Evolutionary conservation across 1,140 invertebrate species (phyloP).

Genomic region (Euura saliciscinereae): DNA sequence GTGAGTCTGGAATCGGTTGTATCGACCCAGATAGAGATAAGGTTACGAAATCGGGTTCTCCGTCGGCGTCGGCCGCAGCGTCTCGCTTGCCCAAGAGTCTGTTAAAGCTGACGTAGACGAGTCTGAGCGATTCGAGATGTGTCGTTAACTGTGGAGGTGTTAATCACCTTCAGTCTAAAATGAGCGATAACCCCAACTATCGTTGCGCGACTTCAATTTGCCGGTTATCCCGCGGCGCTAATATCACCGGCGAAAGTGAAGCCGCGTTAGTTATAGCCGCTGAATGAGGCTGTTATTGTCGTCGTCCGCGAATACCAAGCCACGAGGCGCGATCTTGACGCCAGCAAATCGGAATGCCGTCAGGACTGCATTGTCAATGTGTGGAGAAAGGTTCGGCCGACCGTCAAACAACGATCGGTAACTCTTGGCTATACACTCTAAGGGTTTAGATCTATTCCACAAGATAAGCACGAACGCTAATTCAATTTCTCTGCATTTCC

Average conservation of each 20-base stretch:
- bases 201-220: neutral
- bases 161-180: neutral
- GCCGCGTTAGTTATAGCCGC: neutral
- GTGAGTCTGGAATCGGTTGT: neutral
- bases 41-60: neutral
- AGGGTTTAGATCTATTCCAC: too few relatives aligned
- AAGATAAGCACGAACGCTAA: too few relatives aligned
- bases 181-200: neutral
- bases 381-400: too few relatives aligned
- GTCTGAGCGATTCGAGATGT: neutral
- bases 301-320: constrained; percentile 42
- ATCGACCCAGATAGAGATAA: neutral
- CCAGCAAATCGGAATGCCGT: constrained; percentile 24
- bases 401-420: too few relatives aligned
- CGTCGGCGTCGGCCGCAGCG: neutral
- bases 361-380: too few relatives aligned
- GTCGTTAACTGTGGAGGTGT: neutral
- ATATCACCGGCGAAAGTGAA: neutral
- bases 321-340: constrained; percentile 16
- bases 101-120: neutral
- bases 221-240: too few relatives aligned
- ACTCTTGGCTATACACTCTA: too few relatives aligned
- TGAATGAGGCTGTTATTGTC: constrained; percentile 52
- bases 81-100: neutral
- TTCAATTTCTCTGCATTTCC: too few relatives aligned